Evolutionary conservation across 2,888 invertebrate genomes (phyloP).

Genomic region (Dasypolia templi): DNA sequence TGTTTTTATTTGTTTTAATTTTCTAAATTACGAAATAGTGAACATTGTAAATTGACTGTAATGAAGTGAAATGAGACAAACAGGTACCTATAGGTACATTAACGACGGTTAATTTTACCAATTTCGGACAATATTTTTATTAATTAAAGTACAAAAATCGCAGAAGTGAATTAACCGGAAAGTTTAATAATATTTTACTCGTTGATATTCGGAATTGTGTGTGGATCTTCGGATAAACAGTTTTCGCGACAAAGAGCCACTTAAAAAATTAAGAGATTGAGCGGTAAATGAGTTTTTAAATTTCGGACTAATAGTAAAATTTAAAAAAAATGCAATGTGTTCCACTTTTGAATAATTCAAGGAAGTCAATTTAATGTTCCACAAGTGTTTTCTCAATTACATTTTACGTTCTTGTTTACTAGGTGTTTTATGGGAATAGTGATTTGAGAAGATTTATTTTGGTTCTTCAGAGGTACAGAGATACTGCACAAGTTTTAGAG

Average conservation of each 20-base stretch:
- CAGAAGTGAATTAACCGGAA: conserved; percentile 23
- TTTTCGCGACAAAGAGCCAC: conserved; percentile 14
- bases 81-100: not conserved
- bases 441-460: conserved; percentile 40
- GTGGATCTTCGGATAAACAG: conserved; percentile 8
- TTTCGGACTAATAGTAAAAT: conserved; percentile 1
- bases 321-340: conserved; percentile 15
- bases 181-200: conserved; percentile 12
- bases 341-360: conserved; percentile 47
- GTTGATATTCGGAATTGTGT: conserved; percentile 23
- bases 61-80: not conserved
- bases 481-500: conserved; percentile 43
- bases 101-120: not conserved
- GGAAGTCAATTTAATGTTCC: conserved; percentile 18
- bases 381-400: conserved; percentile 58
- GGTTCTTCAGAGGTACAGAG: conserved; percentile 35
- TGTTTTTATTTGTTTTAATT: not conserved
- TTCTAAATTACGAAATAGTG: not conserved
- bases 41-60: not conserved
- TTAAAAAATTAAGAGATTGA: conserved; percentile 12
- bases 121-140: conserved; percentile 3
- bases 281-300: conserved; percentile 17
- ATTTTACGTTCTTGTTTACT: conserved; percentile 37
- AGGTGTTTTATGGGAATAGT: not conserved
- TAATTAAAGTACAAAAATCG: conserved; percentile 8